A percentile compares a stretch with the other conserved stretches of the same genome.
phyloP scores from a whole-genome alignment of 2,888 invertebrate species.

The Hydrotaea diabolus region DNA sequence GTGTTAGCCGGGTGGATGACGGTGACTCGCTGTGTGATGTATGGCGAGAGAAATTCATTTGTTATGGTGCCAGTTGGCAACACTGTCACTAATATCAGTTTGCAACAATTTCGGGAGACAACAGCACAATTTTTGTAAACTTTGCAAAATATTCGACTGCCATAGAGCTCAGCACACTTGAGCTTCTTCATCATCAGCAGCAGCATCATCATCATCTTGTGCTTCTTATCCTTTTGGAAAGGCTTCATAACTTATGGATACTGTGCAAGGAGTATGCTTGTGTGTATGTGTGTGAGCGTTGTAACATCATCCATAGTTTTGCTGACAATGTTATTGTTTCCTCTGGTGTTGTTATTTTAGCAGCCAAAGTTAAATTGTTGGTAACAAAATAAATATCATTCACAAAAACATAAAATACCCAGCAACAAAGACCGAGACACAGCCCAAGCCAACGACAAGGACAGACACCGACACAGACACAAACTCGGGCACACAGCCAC shows the following conservation, averaged over 20 bases:
- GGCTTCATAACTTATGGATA: conserved; percentile 38
- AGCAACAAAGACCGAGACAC: conserved; percentile 1
- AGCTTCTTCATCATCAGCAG: conserved; percentile 11
- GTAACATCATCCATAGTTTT: conserved; percentile 13
- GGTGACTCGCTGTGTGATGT: not conserved
- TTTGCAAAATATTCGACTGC: conserved; percentile 48
- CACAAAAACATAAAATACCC: conserved; percentile 14
- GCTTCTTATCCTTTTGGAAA: conserved; percentile 35
- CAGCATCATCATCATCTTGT: conserved; percentile 1
- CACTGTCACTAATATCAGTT: conserved; percentile 42
- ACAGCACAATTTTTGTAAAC: conserved; percentile 58
- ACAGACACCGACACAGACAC: not conserved
- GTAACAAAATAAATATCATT: conserved; percentile 26
- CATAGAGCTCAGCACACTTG: not conserved
- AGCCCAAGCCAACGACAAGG: not conserved
- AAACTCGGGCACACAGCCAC: not conserved
- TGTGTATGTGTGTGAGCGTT: too few species aligned
- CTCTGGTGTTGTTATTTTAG: conserved; percentile 51
- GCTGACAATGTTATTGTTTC: conserved; percentile 60
- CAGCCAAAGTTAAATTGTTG: conserved; percentile 58
- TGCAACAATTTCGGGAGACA: conserved; percentile 29
- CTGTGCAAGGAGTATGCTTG: not conserved
- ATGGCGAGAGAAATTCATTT: not conserved
- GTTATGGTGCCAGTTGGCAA: conserved; percentile 21
- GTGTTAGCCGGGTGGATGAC: too few species aligned